Evolutionary conservation across 2,113 vertebrate genomes (phyloP).

Genomic region (Sardina pilchardus): DNA sequence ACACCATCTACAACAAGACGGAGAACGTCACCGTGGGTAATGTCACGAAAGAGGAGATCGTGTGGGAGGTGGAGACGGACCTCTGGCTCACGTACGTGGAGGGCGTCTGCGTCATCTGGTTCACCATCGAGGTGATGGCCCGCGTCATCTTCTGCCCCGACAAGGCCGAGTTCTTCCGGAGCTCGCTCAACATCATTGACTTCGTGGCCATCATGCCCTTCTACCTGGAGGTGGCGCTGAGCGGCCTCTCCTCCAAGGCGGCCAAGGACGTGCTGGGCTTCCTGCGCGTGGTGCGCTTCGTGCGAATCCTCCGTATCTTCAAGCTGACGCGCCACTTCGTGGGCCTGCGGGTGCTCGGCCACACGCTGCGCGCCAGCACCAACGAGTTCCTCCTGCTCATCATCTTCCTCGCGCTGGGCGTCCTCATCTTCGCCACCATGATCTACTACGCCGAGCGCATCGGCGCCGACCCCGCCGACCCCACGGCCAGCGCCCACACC

Average conservation of each 20-base stretch:
- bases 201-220: slow-evolving; percentile 95
- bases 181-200: slow-evolving; percentile 93
- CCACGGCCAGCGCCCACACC: slow-evolving; percentile 83
- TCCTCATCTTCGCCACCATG: slow-evolving; percentile 99
- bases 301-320: slow-evolving; percentile 91
- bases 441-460: slow-evolving; percentile 97
- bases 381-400: slow-evolving; percentile 95
- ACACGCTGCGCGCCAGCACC: slow-evolving; percentile 89
- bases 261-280: slow-evolving; percentile 94
- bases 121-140: slow-evolving; percentile 92
- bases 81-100: slow-evolving; percentile 94
- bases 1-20: slow-evolving; percentile 90
- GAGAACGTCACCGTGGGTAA: slow-evolving; percentile 83
- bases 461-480: slow-evolving; percentile 84
- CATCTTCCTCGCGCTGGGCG: slow-evolving; percentile 91
- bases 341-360: slow-evolving; percentile 86
- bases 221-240: slow-evolving; percentile 88
- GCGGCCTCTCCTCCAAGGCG: slow-evolving; percentile 88
- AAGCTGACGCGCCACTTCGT: slow-evolving; percentile 93
- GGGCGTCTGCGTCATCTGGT: slow-evolving; percentile 96
- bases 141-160: slow-evolving; percentile 94
- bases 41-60: slow-evolving; percentile 77
- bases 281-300: slow-evolving; percentile 88
- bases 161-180: slow-evolving; percentile 91
- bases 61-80: slow-evolving; percentile 88